Evolutionary conservation across 64 coral and sea anemone species (phyloP).

Genomic region (Pocillopora damicornis): DNA sequence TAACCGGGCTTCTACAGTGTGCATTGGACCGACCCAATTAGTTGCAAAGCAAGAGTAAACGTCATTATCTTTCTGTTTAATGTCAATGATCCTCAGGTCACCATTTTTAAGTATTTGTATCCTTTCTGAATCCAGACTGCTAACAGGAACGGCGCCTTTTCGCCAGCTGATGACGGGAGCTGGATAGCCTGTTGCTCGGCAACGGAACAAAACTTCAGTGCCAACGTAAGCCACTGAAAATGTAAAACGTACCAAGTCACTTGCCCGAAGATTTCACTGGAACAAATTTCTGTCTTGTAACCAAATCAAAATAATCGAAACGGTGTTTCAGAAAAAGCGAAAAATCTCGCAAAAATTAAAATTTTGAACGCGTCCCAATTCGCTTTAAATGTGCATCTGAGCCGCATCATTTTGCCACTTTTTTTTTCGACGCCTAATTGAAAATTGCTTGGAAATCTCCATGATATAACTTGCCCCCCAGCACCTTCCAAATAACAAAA

Average conservation of each 20-base stretch:
- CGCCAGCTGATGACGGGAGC: constrained; percentile 59
- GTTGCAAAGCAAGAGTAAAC: constrained; percentile 61
- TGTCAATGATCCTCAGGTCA: constrained; percentile 43
- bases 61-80: constrained; percentile 36
- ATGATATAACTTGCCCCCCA: too few species aligned
- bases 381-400: too few species aligned
- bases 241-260: background rate
- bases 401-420: too few species aligned
- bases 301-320: background rate
- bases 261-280: background rate
- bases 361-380: too few species aligned
- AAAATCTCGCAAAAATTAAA: too few species aligned
- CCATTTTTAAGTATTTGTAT: constrained; percentile 53
- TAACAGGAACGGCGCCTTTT: constrained; percentile 43
- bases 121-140: constrained; percentile 24
- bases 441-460: too few species aligned
- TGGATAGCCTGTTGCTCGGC: constrained; percentile 61
- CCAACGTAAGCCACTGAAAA: constrained; percentile 45
- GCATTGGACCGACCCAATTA: constrained; percentile 49
- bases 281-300: background rate
- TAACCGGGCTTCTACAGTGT: constrained; percentile 24
- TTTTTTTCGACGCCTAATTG: too few species aligned
- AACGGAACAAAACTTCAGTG: constrained; percentile 45
- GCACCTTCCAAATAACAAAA: too few species aligned
- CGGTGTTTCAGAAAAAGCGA: too few species aligned